Base-by-base conservation (phyloP, 2,113 vertebrate species). In the Dendrocopos noguchii region DNA sequence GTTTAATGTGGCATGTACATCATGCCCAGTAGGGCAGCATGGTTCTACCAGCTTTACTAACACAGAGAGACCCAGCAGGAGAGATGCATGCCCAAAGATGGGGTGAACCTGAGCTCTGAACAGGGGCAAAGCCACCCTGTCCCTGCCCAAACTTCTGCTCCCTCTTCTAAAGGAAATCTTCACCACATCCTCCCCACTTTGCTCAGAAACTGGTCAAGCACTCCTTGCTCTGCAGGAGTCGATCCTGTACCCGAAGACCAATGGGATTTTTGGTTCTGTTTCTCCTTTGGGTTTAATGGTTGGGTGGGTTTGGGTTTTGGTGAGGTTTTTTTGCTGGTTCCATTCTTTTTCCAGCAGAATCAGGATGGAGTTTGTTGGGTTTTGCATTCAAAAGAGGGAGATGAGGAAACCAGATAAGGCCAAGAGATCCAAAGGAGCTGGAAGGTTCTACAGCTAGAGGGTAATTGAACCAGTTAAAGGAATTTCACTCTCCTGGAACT, bases 1-100 rank as follows among this genome's bases (percentile, higher is more conserved):
- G 0, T 4, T 61, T 15, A 8, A 8, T 1, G 3, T 0, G 0
- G 1, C 17, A 1, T 2, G 0, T 1, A 63, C 42, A 2, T 4
- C 0, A 21, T 0, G 1, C 5, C 50, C 4, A 2, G 5, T 4
- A 1, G 2, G 13, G 31, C 4, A 10, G 44, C 52, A 2, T 3
- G 25, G 34, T 80, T 46, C 68, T 27, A 4, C 7, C 61, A 5
- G 77, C 76, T 18, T 52, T 10, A 5, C 28, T 4, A 7, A 36
- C 15, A 19, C 15, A 53, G 29, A 29, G n/a, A 61, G 27, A 10
- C 2, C 10, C 27, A 25, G 50, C 20, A 18, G 74, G 11, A 57
- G 15, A 33, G 36, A 0, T 73, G 84, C 8, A 15, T 33, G 42
- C 42, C 29, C 47, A 1, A 27, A 27, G 19, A 3, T 1, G 7